A percentile compares a stretch with the other conserved stretches of the same genome.
phyloP scores from a whole-genome alignment of 2,797 vertebrate species.

The Macrochelys suwanniensis region DNA sequence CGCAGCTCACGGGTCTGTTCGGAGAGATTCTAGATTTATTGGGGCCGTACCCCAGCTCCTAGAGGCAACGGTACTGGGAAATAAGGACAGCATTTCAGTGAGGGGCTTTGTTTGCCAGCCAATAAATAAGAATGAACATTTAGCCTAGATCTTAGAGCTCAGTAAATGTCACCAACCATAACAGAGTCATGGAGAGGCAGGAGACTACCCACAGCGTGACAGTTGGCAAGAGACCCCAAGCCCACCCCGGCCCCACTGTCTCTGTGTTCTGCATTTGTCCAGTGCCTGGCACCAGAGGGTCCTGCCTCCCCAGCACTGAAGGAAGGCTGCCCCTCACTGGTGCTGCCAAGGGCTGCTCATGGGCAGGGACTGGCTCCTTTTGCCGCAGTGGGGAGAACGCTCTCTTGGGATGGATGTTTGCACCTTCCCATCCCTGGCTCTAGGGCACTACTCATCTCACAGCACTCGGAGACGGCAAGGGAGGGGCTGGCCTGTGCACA shows the following conservation, averaged over 20 bases:
- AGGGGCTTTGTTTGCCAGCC: neutral
- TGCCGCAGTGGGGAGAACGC: neutral
- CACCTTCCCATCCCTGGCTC: neutral
- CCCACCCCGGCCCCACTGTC: neutral
- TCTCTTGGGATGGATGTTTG: neutral
- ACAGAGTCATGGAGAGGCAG: neutral
- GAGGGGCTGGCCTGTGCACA: neutral
- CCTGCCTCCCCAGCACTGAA: neutral
- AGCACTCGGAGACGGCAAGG: neutral
- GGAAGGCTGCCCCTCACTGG: neutral
- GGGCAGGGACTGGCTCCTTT: too few relatives aligned
- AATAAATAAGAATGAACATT: too few relatives aligned
- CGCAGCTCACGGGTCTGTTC: neutral
- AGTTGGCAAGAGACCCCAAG: neutral
- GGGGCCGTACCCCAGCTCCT: neutral
- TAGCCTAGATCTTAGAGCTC: fast-evolving
- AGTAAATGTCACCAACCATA: neutral
- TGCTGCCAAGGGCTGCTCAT: neutral
- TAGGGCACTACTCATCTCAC: neutral
- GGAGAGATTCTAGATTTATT: neutral
- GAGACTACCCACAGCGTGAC: neutral
- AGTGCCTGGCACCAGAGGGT: neutral
- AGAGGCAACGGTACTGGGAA: neutral
- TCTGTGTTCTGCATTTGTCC: neutral
- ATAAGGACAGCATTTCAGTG: fast-evolving